These are phyloP conservation scores for Pachyramphus minor DNA, from an alignment of 2,113 vertebrate genomes.

Conservation along the genomic window DNA sequence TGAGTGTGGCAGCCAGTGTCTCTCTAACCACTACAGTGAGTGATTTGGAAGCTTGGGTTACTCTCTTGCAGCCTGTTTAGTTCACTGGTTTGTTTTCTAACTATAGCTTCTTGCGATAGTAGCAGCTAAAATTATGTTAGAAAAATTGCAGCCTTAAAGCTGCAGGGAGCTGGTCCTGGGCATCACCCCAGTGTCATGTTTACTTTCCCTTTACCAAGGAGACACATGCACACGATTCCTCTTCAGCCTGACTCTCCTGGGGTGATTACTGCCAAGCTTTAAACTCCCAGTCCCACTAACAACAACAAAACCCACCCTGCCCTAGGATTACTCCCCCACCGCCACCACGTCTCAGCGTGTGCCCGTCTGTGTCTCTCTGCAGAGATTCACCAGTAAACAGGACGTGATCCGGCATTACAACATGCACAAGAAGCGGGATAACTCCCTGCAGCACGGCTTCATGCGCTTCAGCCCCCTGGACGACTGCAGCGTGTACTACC, in stretches of 20 bases:
- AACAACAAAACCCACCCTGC: background rate
- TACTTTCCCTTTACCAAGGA: background rate
- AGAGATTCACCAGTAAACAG: slow-evolving; percentile 99
- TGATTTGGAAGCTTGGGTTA: background rate
- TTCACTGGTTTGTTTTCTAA: slow-evolving; percentile 57
- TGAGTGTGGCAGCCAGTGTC: background rate
- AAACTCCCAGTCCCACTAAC: background rate
- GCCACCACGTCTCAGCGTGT: slow-evolving; percentile 5
- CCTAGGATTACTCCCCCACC: background rate
- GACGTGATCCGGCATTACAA: slow-evolving; percentile 99
- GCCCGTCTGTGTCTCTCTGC: slow-evolving; percentile 59
- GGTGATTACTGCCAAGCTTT: background rate
- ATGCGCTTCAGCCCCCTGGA: slow-evolving; percentile 99
- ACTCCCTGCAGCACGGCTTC: slow-evolving; percentile 98
- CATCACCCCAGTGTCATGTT: background rate
- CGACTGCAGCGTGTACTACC: slow-evolving; percentile 98
- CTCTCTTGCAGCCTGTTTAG: slow-evolving; percentile 4
- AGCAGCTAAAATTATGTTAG: slow-evolving; percentile 42
- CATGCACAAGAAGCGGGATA: slow-evolving; percentile 99
- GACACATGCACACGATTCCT: background rate
- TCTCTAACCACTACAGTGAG: background rate
- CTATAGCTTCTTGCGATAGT: slow-evolving; percentile 54
- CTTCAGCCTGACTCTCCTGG: background rate
- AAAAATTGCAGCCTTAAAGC: slow-evolving; percentile 37
- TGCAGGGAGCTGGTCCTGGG: slow-evolving; percentile 1